These are phyloP conservation scores for Dinoponera quadriceps DNA, from an alignment of 1,140 invertebrate genomes.

Conservation along the genomic window DNA sequence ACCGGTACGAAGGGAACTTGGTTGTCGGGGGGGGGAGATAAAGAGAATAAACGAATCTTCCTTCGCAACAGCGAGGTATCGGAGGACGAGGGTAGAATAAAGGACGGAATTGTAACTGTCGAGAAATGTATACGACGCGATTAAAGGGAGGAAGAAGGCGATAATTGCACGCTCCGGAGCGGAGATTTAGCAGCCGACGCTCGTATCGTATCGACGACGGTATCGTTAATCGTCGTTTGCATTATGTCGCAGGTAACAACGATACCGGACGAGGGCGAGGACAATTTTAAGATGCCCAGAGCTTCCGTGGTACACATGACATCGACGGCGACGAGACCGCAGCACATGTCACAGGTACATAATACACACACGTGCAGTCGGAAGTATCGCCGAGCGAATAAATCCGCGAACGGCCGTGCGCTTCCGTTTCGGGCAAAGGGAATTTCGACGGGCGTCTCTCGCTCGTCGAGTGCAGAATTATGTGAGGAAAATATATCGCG, in stretches of 20 bases:
- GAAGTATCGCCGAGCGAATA: too few relatives aligned
- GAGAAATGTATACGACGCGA: neutral
- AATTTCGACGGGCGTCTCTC: too few relatives aligned
- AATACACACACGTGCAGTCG: too few relatives aligned
- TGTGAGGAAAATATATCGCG: too few relatives aligned
- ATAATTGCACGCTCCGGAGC: neutral
- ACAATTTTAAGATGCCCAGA: constrained; percentile 83
- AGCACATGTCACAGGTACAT: constrained; percentile 84
- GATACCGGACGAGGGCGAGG: constrained; percentile 82
- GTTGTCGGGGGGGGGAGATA: neutral
- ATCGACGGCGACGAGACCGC: constrained; percentile 83
- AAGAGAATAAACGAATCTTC: neutral
- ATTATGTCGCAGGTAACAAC: constrained; percentile 82
- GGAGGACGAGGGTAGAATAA: neutral
- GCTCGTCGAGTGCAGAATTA: too few relatives aligned
- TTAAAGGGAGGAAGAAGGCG: neutral
- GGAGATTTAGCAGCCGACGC: neutral
- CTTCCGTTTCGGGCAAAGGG: too few relatives aligned
- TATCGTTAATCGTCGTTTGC: constrained; percentile 15
- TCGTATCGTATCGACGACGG: neutral
- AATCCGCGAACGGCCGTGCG: too few relatives aligned
- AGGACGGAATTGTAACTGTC: too few relatives aligned
- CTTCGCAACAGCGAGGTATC: neutral
- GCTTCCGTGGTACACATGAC: constrained; percentile 84
- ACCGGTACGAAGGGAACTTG: neutral